A percentile compares a stretch with the other conserved stretches of the same genome.
Evolutionary conservation across 2,888 invertebrate species (phyloP).

Genomic region (Tipula confusa): DNA sequence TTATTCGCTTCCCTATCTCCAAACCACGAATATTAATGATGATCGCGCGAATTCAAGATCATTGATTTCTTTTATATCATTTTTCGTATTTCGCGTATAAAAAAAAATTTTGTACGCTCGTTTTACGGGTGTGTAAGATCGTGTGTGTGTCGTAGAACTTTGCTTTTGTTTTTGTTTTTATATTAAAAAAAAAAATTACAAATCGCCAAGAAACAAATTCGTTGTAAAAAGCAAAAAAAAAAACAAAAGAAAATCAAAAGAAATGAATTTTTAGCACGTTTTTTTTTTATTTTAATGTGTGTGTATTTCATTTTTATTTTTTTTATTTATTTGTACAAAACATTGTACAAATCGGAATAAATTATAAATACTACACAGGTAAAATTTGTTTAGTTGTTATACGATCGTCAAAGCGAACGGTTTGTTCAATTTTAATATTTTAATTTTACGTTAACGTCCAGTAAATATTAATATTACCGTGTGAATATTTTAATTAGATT

Average conservation of each 20-base stretch:
- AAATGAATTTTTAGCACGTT: conserved; percentile 16
- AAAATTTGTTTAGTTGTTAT: conserved; percentile 9
- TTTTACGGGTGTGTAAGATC: too few species aligned
- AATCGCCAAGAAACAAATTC: neutral
- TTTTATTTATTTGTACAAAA: neutral
- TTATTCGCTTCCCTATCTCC: neutral
- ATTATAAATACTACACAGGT: neutral
- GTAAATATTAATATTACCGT: neutral
- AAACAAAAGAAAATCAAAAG: too few species aligned
- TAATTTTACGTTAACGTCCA: neutral
- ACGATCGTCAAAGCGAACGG: conserved; percentile 7
- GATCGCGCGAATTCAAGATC: conserved; percentile 15
- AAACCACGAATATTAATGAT: neutral
- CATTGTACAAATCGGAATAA: neutral
- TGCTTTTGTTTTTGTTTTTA: too few species aligned
- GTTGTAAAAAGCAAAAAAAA: neutral
- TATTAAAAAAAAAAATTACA: neutral
- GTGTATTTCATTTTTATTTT: too few species aligned
- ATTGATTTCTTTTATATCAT: neutral
- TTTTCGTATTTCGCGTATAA: neutral
- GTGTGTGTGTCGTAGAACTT: too few species aligned
- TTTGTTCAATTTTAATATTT: neutral
- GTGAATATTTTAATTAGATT: neutral
- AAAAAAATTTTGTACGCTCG: neutral
- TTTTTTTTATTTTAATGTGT: neutral